phyloP scores from a whole-genome alignment of 1,140 invertebrate species.

The Sycobia sp. region DNA sequence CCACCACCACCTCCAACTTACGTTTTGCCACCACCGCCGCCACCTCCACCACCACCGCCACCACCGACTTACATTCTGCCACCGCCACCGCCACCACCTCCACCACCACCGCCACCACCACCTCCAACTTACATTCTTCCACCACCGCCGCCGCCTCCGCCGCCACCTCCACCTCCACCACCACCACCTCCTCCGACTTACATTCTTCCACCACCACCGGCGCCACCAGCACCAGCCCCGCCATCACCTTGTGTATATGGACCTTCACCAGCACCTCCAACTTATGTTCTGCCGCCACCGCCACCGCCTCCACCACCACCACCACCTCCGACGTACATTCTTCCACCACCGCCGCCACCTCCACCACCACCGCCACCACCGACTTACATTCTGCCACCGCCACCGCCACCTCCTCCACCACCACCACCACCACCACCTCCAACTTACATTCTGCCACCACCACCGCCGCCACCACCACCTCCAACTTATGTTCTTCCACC shows the following conservation, averaged over 20 bases:
- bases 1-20: slow-evolving; percentile 3
- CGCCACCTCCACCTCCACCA: background rate
- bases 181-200: background rate
- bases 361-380: background rate
- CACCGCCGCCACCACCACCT: slow-evolving; percentile 1
- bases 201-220: background rate
- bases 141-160: too few relatives aligned
- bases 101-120: background rate
- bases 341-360: background rate
- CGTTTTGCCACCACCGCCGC: background rate
- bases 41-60: background rate
- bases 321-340: background rate
- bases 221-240: background rate
- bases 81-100: background rate
- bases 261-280: background rate
- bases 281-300: background rate
- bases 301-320: background rate
- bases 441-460: background rate
- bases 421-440: slow-evolving; percentile 1
- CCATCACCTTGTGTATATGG: too few relatives aligned
- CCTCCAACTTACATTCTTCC: too few relatives aligned
- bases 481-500: background rate
- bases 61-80: background rate
- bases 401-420: background rate
- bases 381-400: background rate